A percentile compares a stretch with the other conserved stretches of the same genome.
Conservation (phyloP, 2,797 vertebrate species). For the Pangasius sanitwongsei region DNA sequence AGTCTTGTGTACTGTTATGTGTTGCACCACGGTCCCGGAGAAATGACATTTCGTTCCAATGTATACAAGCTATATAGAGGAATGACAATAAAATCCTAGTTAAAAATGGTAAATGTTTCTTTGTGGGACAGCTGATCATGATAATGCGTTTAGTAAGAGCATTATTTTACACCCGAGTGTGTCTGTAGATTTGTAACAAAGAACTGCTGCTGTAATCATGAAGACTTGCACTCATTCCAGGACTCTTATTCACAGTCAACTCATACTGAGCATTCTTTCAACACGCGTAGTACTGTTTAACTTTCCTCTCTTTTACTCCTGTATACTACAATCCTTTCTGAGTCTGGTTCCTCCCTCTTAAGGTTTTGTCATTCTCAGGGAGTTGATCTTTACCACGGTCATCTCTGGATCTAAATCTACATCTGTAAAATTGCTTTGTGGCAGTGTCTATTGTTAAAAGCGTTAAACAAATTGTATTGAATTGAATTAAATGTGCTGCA, state of each 20-base stretch:
- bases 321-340: not conserved
- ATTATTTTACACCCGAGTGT: not conserved
- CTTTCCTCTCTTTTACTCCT: not conserved
- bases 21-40: not conserved
- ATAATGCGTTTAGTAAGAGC: not conserved
- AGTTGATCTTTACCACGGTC: not conserved
- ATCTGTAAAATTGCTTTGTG: not conserved
- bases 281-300: not conserved
- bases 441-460: rapidly evolving
- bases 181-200: not conserved
- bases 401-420: not conserved
- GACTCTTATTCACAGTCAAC: not conserved
- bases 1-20: not conserved
- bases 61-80: not conserved
- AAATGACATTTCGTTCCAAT: not conserved
- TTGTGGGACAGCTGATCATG: not conserved
- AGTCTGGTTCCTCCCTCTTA: not conserved
- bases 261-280: not conserved
- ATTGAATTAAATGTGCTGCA: not conserved
- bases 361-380: not conserved
- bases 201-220: not conserved
- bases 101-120: not conserved
- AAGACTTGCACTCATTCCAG: not conserved
- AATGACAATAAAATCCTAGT: not conserved
- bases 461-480: not conserved